These are phyloP conservation scores for Apostichopus leukothele DNA, from an alignment of 53 echinoderm and acorn worm genomes.

Conservation along the genomic window DNA sequence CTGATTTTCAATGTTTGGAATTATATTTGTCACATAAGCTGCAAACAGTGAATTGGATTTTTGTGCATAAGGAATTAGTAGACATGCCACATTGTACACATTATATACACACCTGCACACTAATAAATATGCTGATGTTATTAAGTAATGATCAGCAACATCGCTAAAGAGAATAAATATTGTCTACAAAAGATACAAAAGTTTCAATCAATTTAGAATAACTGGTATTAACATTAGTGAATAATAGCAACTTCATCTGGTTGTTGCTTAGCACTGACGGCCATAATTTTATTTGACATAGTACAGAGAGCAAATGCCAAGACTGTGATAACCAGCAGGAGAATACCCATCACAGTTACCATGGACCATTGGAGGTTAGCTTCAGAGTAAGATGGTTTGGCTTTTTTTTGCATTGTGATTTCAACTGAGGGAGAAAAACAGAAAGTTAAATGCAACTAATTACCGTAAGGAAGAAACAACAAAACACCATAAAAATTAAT, in stretches of 20 bases:
- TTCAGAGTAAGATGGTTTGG: background rate
- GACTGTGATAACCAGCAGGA: conserved; percentile 5
- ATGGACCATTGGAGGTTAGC: conserved; percentile 8
- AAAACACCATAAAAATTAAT: too few relatives aligned
- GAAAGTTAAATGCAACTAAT: background rate
- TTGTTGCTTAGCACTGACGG: background rate
- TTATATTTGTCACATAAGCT: background rate
- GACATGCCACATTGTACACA: too few relatives aligned
- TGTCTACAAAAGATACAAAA: too few relatives aligned
- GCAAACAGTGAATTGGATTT: background rate
- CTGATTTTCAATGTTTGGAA: too few relatives aligned
- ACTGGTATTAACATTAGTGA: background rate
- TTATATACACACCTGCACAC: too few relatives aligned
- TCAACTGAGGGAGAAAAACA: conserved; percentile 16
- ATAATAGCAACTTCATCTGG: conserved; percentile 32
- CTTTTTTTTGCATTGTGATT: background rate
- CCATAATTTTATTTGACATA: conserved; percentile 1
- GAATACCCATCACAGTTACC: conserved; percentile 11
- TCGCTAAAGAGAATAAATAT: too few relatives aligned
- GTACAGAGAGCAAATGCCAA: conserved; percentile 20
- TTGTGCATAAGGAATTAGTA: too few relatives aligned
- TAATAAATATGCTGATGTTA: too few relatives aligned
- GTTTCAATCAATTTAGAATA: background rate
- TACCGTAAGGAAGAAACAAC: too few relatives aligned
- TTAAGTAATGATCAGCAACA: too few relatives aligned